Evolutionary conservation across 2,113 vertebrate genomes (phyloP), one percentile per base, ranked within the genome.

Genomic region (Phrynocephalus versicolor): DNA sequence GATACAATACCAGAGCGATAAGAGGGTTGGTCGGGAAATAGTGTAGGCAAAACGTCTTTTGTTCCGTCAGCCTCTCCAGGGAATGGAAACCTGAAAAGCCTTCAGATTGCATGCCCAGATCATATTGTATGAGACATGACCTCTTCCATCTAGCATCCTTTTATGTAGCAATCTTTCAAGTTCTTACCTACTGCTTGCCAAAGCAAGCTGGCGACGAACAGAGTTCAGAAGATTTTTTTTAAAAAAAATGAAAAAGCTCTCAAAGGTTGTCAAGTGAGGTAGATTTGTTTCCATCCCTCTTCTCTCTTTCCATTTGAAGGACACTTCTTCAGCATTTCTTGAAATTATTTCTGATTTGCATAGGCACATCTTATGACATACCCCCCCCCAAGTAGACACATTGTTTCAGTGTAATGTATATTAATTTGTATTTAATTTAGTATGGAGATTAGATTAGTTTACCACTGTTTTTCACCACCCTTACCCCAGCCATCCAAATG

Each of bases 41-140:
- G 70, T 35, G 58, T 81, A 81, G 78, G 77, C 69, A 81, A 80
- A 85, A 73, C 78, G 55, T 73, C 1, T 58, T 74, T 86, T 86
- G 55, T 86, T 86, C 78, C 27, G 58, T 16, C 37, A 57, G 21
- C 69, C 65, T 55, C 70, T 65, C 78, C 13, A 74, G 78, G 78
- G 84, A 86, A 81, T 72, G 78, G 51, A 86, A 74, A 21, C 39
- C 39, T 81, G 84, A 86, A 85, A 65, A 86, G 84, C 84, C 25
- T 23, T 86, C 78, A 74, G 84, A 81, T 86, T 81, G 58, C 33
- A 74, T 81, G 30, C 57, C 30, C 78, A 74, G 69, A 81, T 60
- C 64, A 78, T 79, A 85, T 78, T 78, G 75, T 85, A 78, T 58
- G 39, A 85, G 83, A 60, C 75, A 85, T 74, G 60, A 74, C 57